Conservation (phyloP, 2,888 invertebrate species). For the Microchrysa polita region DNA sequence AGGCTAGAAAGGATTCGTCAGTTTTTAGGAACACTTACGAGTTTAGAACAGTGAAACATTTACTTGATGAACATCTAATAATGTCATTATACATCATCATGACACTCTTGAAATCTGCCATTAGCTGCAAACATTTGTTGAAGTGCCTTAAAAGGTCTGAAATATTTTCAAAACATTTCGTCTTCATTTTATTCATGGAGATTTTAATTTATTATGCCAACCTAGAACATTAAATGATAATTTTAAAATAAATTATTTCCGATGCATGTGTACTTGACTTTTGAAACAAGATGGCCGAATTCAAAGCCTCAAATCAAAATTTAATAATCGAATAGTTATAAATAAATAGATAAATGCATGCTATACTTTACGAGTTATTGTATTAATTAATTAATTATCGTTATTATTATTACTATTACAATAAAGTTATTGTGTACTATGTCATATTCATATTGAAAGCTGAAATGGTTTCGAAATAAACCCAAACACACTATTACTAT, state of each 20-base stretch:
- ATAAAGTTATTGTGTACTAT: slow-evolving; percentile 28
- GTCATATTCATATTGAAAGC: slow-evolving; percentile 29
- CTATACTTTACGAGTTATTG: neutral
- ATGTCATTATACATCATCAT: too few species aligned
- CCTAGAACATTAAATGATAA: too few species aligned
- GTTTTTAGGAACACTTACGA: too few species aligned
- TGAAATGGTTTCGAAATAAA: slow-evolving; percentile 29
- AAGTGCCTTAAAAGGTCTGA: too few species aligned
- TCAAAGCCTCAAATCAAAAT: slow-evolving; percentile 53
- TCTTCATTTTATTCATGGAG: too few species aligned
- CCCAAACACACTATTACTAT: neutral
- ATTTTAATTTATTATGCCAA: too few species aligned
- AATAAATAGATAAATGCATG: neutral
- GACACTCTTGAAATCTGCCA: too few species aligned
- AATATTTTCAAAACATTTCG: too few species aligned
- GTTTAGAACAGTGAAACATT: too few species aligned
- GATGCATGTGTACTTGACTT: slow-evolving; percentile 29
- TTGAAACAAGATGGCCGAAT: slow-evolving; percentile 52
- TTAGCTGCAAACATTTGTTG: too few species aligned
- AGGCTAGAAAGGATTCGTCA: too few species aligned
- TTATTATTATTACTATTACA: slow-evolving; percentile 17
- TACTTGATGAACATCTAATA: too few species aligned
- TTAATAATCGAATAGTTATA: slow-evolving; percentile 39
- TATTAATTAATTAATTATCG: neutral
- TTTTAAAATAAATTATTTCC: neutral